Evolutionary conservation across 2,113 vertebrate species (phyloP), one percentile per base, ranked within the genome.

Genomic region (Calyptommatus sinebrachiatus): DNA sequence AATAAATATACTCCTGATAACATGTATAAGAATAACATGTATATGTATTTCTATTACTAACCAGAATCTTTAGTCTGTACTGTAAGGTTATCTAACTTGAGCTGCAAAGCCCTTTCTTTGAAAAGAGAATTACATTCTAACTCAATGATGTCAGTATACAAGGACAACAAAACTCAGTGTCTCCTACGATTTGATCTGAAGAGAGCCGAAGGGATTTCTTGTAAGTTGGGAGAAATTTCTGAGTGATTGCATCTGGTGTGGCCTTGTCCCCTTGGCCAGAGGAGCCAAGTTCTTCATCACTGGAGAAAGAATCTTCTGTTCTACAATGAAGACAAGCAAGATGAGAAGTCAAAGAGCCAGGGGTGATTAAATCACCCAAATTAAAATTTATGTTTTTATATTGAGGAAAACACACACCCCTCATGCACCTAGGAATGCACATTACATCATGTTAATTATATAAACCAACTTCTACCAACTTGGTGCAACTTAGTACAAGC

Each of bases 191-290:
- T 92, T 99, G 97, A 28, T 96, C 73, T 0, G 98, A 97, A 53
- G 97, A 97, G 79, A 99, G 95, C 2, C 96, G 94, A 7, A 99
- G 95, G 2, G 98, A 97, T 83, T 98, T 99, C 93, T 94, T 95
- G 89, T 96, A 97, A 71, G 86, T 76, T 28, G 89, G 84, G 5
- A 76, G 74, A 76, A 80, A 86, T 62, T 88, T 61, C 31, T 60
- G 83, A 8, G 82, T 69, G 14, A 77, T 66, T 2, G 11, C 45
- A 67, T 82, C 80, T 0, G 57, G 62, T 71, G 86, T 69, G 10
- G 87, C 60, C 2, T 26, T 18, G 73, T 82, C 92, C 79, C 78
- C 70, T 18, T 28, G 86, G n/a, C 41, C 53, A 24, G 66, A 63
- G 63, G 60, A 24, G 73, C 20, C 1, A 77, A 82, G 12, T 1